A percentile compares a stretch with the other conserved stretches of the same genome.
phyloP scores from a whole-genome alignment of 2,888 invertebrate species.

The Gryllus longicercus region DNA sequence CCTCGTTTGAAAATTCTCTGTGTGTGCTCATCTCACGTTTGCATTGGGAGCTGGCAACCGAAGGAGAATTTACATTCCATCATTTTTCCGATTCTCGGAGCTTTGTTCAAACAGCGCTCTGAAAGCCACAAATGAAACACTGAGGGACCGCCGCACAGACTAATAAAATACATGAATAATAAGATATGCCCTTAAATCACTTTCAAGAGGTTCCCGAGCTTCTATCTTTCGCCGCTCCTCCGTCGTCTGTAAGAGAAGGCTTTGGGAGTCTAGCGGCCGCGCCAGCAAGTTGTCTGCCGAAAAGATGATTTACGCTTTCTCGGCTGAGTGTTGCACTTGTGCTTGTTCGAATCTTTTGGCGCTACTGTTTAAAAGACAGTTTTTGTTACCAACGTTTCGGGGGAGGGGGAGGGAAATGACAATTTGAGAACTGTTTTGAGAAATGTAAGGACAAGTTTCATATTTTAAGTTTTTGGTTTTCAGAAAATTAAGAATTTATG shows the following conservation, averaged over 20 bases:
- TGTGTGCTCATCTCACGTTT: background rate
- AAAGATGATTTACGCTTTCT: no score
- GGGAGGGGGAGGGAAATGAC: no score
- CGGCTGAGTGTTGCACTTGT: no score
- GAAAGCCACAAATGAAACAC: conserved; percentile 5
- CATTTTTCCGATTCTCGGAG: background rate
- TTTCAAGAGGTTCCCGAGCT: background rate
- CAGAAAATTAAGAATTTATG: no score
- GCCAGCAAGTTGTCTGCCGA: no score
- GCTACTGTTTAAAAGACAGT: no score
- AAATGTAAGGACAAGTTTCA: no score
- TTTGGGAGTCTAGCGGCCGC: background rate
- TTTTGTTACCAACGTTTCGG: no score
- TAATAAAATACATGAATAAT: conserved; percentile 17
- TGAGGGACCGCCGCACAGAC: background rate
- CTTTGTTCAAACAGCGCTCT: background rate
- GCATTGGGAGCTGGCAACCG: background rate
- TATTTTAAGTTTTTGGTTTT: no score
- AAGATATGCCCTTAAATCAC: conserved; percentile 1
- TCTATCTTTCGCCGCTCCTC: background rate
- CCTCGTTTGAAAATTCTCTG: background rate
- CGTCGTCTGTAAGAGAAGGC: background rate
- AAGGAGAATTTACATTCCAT: background rate
- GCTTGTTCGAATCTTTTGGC: no score
- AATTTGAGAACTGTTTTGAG: no score